Conservation (phyloP, 2,888 invertebrate species). For the Dynastes grantii region DNA sequence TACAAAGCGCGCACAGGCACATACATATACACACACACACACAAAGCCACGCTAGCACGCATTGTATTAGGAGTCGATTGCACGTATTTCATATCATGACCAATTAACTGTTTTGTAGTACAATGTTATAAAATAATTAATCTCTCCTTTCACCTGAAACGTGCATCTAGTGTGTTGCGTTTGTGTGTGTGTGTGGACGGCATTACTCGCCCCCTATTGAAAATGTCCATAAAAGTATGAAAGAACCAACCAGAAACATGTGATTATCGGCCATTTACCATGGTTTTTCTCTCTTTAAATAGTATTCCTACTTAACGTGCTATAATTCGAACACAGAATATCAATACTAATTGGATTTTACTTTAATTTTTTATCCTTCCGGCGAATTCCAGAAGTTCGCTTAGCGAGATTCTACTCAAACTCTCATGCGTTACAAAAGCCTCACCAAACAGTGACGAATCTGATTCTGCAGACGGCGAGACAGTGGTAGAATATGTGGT, state of each 20-base stretch:
- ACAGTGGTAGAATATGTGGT: too few species aligned
- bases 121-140: slow-evolving; percentile 69
- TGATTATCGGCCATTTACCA: slow-evolving; percentile 5
- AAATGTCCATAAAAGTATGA: not conserved
- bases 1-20: slow-evolving; percentile 59
- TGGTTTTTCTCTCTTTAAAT: not conserved
- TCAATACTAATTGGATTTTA: not conserved
- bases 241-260: not conserved
- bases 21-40: not conserved
- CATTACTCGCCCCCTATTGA: not conserved
- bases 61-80: slow-evolving; percentile 56
- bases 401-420: too few species aligned
- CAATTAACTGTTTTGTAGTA: slow-evolving; percentile 67
- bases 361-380: too few species aligned
- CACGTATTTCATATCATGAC: slow-evolving; percentile 68
- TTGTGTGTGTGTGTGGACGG: too few species aligned
- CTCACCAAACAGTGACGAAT: too few species aligned
- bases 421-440: too few species aligned
- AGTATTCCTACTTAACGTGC: not conserved
- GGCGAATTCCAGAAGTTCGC: too few species aligned
- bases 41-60: slow-evolving; percentile 63
- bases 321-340: not conserved
- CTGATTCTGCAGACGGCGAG: too few species aligned
- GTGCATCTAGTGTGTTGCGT: not conserved
- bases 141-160: slow-evolving; percentile 65